Conservation (phyloP, 1,140 invertebrate genomes). For the Gonioctena quinquepunctata region DNA sequence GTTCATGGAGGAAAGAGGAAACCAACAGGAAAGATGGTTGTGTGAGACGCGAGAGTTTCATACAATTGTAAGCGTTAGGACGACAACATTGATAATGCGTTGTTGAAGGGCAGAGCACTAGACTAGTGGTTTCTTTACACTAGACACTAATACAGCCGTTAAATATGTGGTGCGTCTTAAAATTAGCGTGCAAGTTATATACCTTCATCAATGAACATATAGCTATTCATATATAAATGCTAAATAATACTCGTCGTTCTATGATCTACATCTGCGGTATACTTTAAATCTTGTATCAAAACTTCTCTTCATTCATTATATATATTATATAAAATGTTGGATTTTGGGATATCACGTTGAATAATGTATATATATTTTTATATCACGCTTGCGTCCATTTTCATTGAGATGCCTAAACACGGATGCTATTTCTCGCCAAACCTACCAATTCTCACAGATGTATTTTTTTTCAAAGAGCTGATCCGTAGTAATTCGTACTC, state of each 20-base stretch:
- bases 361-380: constrained; percentile 18
- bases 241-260: constrained; percentile 42
- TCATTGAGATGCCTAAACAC: constrained; percentile 10
- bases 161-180: constrained; percentile 44
- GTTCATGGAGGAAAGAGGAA: not conserved
- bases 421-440: not conserved
- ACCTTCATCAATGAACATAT: constrained; percentile 39
- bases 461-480: not conserved
- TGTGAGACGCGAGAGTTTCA: constrained; percentile 19
- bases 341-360: constrained; percentile 15
- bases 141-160: constrained; percentile 44
- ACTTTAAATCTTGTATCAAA: constrained; percentile 20
- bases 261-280: constrained; percentile 30
- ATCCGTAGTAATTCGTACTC: not conserved
- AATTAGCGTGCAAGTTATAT: constrained; percentile 44
- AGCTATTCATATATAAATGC: constrained; percentile 41
- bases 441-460: not conserved
- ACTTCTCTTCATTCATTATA: constrained; percentile 15
- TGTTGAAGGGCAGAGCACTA: constrained; percentile 22
- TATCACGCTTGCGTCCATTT: constrained; percentile 12
- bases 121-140: constrained; percentile 27
- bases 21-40: not conserved
- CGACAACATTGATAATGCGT: constrained; percentile 14
- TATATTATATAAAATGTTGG: constrained; percentile 17
- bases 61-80: constrained; percentile 20